phyloP scores from a whole-genome alignment of 2,113 vertebrate genomes.

The Todiramphus chloris region DNA sequence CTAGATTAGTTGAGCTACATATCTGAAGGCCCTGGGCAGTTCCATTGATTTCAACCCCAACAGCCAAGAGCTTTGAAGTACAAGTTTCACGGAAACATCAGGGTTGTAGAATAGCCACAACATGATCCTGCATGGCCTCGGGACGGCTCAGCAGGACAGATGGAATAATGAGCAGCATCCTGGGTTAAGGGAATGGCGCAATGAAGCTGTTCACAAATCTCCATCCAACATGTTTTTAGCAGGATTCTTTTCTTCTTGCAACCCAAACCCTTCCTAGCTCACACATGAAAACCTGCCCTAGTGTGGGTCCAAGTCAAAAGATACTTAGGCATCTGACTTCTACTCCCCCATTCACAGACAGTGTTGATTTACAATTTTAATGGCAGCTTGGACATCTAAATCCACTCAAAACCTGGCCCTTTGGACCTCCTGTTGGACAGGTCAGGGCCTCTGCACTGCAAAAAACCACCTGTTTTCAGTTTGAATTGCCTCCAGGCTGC shows the following conservation, averaged over 20 bases:
- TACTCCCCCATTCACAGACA: neutral
- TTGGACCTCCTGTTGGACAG: neutral
- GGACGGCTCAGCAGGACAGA: neutral
- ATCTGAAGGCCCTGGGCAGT: neutral
- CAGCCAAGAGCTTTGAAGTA: neutral
- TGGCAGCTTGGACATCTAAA: neutral
- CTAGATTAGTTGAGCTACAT: neutral
- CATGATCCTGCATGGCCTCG: neutral
- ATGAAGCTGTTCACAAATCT: neutral
- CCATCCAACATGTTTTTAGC: neutral
- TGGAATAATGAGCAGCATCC: neutral
- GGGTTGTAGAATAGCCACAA: neutral
- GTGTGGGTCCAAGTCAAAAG: neutral
- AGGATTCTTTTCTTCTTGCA: neutral
- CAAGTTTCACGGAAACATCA: neutral
- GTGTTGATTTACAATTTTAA: neutral
- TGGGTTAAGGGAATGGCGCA: neutral
- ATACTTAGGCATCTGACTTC: neutral
- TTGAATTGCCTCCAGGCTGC: neutral
- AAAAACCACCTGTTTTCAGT: neutral
- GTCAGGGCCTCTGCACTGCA: neutral
- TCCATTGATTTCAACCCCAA: neutral
- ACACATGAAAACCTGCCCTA: neutral
- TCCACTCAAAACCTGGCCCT: neutral
- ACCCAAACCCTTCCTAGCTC: neutral